Conservation (phyloP, 2,888 invertebrate genomes). For the Pegoplata infirma region DNA sequence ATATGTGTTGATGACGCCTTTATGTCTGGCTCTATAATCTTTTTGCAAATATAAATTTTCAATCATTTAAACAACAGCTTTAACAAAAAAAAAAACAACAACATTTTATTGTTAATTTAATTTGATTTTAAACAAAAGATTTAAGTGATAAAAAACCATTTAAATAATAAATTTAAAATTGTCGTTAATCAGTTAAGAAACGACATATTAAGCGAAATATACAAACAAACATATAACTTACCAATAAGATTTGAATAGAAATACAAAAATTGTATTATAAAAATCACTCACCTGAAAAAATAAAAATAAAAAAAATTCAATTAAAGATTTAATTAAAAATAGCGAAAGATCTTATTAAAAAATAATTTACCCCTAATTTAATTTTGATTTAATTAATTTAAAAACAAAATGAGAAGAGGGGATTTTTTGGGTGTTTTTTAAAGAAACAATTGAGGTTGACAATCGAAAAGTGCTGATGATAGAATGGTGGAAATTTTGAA, state of each 20-base stretch:
- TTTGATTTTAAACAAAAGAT: slow-evolving; percentile 29
- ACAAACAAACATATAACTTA: slow-evolving; percentile 19
- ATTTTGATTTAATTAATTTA: too few species aligned
- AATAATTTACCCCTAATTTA: too few species aligned
- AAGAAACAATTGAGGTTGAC: too few species aligned
- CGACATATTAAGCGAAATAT: background rate
- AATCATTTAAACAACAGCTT: slow-evolving; percentile 21
- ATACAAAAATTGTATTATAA: background rate
- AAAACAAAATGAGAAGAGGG: too few species aligned
- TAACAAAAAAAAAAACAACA: slow-evolving; percentile 6
- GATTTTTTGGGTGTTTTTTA: too few species aligned
- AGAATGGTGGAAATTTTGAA: too few species aligned
- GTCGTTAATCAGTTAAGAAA: slow-evolving; percentile 18
- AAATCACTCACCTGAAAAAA: slow-evolving; percentile 49
- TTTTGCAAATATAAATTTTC: slow-evolving; percentile 40
- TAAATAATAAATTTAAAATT: slow-evolving; percentile 26
- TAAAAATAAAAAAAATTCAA: slow-evolving; percentile 14
- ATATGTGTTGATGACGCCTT: slow-evolving; percentile 46
- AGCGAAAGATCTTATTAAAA: background rate
- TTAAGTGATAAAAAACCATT: slow-evolving; percentile 16
- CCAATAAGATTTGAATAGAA: background rate
- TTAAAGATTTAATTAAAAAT: background rate
- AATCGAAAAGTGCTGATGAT: too few species aligned
- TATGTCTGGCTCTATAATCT: slow-evolving; percentile 37
- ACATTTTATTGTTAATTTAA: slow-evolving; percentile 38